These are phyloP conservation scores for Oophaga sylvatica DNA, from an alignment of 2,797 vertebrate species.

Conservation along the genomic window DNA sequence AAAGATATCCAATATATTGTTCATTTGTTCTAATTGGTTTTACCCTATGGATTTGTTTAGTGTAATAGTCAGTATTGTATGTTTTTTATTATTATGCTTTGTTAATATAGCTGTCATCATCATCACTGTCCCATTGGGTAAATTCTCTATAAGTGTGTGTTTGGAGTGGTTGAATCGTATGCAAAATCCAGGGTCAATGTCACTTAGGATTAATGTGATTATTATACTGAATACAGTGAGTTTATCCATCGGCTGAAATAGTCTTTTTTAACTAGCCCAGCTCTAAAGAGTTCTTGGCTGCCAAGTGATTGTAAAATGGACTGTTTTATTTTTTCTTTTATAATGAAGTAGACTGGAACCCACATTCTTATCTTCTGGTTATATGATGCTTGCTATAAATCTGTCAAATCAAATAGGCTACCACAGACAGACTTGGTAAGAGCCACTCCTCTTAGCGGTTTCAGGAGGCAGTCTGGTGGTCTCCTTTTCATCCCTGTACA, in stretches of 20 bases:
- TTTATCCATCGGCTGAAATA: background rate
- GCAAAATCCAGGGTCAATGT: background rate
- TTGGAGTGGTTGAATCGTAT: background rate
- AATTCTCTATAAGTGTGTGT: too few species aligned
- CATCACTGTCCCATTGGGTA: too few species aligned
- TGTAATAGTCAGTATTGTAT: background rate
- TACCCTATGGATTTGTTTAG: background rate
- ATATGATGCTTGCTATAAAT: background rate
- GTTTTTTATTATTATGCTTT: too few species aligned
- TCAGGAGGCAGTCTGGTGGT: too few species aligned
- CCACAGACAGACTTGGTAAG: too few species aligned
- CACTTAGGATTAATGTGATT: background rate
- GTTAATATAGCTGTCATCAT: too few species aligned
- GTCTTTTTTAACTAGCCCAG: background rate
- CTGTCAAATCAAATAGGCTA: too few species aligned
- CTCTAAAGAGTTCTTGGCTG: background rate
- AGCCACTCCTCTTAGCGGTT: too few species aligned
- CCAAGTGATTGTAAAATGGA: background rate
- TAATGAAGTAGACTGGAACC: background rate
- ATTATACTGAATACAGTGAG: background rate
- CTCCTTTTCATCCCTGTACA: too few species aligned
- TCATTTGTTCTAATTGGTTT: background rate
- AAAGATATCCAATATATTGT: too few species aligned
- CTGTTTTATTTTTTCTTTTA: background rate
- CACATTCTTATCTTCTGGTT: background rate